Conservation (phyloP, 2,797 vertebrate genomes). For the Bovichtus variegatus region DNA sequence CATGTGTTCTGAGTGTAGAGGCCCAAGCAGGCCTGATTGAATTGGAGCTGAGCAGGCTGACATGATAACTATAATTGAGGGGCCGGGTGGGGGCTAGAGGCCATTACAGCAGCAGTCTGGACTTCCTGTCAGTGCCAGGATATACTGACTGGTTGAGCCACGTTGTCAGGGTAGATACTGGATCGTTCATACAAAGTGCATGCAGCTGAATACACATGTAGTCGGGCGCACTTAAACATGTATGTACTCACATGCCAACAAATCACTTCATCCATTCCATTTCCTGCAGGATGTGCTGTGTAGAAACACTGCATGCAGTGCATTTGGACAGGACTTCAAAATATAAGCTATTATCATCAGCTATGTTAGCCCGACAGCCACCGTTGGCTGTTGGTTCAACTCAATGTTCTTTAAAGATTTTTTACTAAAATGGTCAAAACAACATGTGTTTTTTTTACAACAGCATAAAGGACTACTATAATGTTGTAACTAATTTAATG, state of each 20-base stretch:
- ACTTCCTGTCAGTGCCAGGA: constrained; percentile 53
- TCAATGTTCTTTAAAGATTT: background rate
- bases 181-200: constrained; percentile 13
- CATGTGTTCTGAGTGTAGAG: constrained; percentile 1
- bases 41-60: constrained; percentile 59
- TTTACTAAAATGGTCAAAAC: too few relatives aligned
- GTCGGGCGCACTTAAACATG: background rate
- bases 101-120: constrained; percentile 64
- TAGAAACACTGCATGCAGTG: constrained; percentile 16
- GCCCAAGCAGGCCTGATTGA: constrained; percentile 57
- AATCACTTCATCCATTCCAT: constrained; percentile 46
- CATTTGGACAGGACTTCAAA: constrained; percentile 14
- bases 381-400: background rate
- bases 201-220: constrained; percentile 8
- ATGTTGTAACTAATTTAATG: too few relatives aligned
- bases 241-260: constrained; percentile 13
- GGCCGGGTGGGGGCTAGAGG: constrained; percentile 46
- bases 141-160: constrained; percentile 33
- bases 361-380: background rate
- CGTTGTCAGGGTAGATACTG: constrained; percentile 28
- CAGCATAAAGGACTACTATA: too few relatives aligned
- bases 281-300: constrained; percentile 59
- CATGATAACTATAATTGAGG: constrained; percentile 69
- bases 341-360: background rate
- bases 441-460: too few relatives aligned